Conservation (phyloP, 2,888 invertebrate species). For the Camponotus fellah region DNA sequence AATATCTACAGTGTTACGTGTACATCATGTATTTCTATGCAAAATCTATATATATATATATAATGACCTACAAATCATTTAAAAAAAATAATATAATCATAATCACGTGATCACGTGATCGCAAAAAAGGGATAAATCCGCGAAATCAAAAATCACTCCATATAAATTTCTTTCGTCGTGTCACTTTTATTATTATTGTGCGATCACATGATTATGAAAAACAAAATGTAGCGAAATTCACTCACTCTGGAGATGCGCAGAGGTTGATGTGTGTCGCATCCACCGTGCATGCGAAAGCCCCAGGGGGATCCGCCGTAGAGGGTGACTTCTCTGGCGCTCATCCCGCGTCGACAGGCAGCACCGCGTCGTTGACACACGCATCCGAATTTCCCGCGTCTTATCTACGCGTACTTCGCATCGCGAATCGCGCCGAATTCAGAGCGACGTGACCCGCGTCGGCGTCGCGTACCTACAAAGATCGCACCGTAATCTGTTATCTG, state of each 20-base stretch:
- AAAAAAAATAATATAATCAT: neutral
- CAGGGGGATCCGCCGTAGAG: conserved; percentile 94
- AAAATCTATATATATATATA: neutral
- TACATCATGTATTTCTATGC: neutral
- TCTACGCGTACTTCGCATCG: conserved; percentile 38
- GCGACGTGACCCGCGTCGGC: neutral
- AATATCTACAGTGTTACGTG: neutral
- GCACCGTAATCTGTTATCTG: neutral
- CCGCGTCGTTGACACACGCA: conserved; percentile 15
- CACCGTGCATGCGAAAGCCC: conserved; percentile 96
- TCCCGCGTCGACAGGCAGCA: conserved; percentile 80
- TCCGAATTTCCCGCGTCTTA: conserved; percentile 42
- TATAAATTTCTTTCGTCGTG: neutral
- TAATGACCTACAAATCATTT: neutral
- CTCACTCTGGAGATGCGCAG: conserved; percentile 93
- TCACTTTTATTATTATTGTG: neutral
- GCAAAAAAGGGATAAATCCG: neutral
- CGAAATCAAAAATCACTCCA: neutral
- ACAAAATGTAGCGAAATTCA: conserved; percentile 68
- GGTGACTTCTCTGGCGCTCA: conserved; percentile 92
- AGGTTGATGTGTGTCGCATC: conserved; percentile 92
- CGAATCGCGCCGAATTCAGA: neutral
- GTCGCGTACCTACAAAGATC: neutral
- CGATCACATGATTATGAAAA: conserved; percentile 23
- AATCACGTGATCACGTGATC: neutral